These are phyloP conservation scores for Lates calcarifer DNA, from an alignment of 2,113 vertebrate genomes.

Conservation along the genomic window DNA sequence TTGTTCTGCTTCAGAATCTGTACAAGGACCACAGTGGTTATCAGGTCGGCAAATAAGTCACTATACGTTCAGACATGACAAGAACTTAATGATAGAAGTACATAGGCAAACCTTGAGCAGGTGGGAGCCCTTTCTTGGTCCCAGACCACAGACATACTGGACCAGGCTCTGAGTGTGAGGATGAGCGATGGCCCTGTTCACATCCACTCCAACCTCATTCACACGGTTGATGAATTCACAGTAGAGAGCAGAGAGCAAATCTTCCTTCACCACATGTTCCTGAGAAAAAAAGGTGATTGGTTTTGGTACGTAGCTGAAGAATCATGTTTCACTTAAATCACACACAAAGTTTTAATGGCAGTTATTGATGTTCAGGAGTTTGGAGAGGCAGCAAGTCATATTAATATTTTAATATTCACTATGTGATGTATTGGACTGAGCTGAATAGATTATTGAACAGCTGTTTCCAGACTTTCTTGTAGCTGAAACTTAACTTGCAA, in stretches of 20 bases:
- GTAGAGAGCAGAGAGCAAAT: slow-evolving; percentile 93
- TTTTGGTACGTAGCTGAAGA: neutral
- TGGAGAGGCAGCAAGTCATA: neutral
- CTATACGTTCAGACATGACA: neutral
- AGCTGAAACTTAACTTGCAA: neutral
- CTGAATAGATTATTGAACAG: neutral
- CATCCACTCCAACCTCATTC: slow-evolving; percentile 98
- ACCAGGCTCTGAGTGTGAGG: slow-evolving; percentile 97
- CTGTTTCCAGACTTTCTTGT: neutral
- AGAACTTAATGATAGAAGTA: neutral
- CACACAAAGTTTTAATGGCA: neutral
- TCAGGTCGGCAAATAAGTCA: neutral
- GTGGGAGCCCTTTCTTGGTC: slow-evolving; percentile 95
- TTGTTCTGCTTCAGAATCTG: slow-evolving; percentile 99
- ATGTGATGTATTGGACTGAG: neutral
- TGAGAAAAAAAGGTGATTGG: slow-evolving; percentile 48
- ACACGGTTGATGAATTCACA: slow-evolving; percentile 98
- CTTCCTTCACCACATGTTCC: slow-evolving; percentile 98
- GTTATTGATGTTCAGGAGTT: neutral
- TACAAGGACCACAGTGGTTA: neutral
- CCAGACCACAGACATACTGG: slow-evolving; percentile 96
- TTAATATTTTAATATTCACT: neutral
- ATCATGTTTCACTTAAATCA: neutral
- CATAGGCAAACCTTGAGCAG: slow-evolving; percentile 89
- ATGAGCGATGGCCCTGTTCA: slow-evolving; percentile 95